Conservation (phyloP, 1,140 invertebrate species). For the Cyphomyrmex costatus region DNA sequence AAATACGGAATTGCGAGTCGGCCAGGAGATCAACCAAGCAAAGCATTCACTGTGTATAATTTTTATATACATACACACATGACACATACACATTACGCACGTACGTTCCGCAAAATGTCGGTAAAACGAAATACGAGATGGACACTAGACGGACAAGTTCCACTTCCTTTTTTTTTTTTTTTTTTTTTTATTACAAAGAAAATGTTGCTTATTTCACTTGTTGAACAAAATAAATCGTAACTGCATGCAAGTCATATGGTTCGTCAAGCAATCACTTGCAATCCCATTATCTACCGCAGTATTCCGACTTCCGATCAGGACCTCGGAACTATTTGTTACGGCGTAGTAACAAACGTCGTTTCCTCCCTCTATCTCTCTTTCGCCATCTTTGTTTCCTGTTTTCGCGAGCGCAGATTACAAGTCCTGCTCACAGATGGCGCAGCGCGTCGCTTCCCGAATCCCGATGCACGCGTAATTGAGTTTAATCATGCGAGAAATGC, state of each 20-base stretch:
- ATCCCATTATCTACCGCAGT: too few relatives aligned
- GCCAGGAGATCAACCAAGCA: too few relatives aligned
- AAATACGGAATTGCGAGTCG: too few relatives aligned
- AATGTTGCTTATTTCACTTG: too few relatives aligned
- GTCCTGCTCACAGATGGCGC: not conserved
- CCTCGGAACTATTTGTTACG: not conserved
- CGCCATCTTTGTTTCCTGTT: not conserved
- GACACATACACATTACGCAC: not conserved
- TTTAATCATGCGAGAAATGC: too few relatives aligned
- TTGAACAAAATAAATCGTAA: not conserved
- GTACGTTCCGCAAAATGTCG: constrained; percentile 21
- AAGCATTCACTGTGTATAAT: too few relatives aligned
- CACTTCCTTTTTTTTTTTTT: not conserved
- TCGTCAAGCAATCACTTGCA: not conserved
- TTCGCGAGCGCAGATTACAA: too few relatives aligned
- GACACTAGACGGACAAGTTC: not conserved
- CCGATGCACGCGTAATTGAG: not conserved
- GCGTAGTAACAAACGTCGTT: not conserved
- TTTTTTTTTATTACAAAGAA: not conserved
- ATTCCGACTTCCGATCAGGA: not conserved
- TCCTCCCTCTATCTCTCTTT: not conserved
- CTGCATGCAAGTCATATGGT: not conserved
- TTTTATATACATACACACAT: not conserved
- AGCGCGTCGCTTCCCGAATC: not conserved
- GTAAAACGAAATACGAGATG: not conserved